Percentiles rank a stretch among this genome's conserved stretches.
Evolutionary conservation across 2,888 invertebrate species (phyloP).

Genomic region (Proisotoma minuta): DNA sequence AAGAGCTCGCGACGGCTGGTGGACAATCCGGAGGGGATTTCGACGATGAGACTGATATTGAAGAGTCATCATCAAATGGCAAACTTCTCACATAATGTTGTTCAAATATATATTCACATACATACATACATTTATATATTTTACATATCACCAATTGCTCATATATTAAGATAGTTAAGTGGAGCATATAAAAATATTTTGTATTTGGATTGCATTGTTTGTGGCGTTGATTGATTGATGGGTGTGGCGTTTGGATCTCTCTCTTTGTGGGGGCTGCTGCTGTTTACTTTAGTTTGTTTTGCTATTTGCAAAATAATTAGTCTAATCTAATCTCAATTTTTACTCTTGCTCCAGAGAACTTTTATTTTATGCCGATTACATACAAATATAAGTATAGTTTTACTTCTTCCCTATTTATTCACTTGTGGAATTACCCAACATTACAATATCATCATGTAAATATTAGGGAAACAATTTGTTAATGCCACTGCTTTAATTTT

Average conservation of each 20-base stretch:
- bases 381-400: not conserved
- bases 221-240: conserved; percentile 4
- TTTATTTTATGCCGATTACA: not conserved
- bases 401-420: conserved; percentile 1
- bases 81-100: conserved; percentile 38
- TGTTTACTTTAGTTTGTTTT: not conserved
- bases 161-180: too few species aligned
- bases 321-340: not conserved
- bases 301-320: not conserved
- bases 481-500: too few species aligned
- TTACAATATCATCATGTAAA: too few species aligned
- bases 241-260: not conserved
- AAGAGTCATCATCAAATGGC: conserved; percentile 44
- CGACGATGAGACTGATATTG: conserved; percentile 28
- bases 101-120: not conserved
- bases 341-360: not conserved
- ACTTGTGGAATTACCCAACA: too few species aligned
- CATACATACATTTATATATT: not conserved
- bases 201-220: not conserved
- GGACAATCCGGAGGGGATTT: conserved; percentile 41
- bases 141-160: too few species aligned
- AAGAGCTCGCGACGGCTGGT: conserved; percentile 44
- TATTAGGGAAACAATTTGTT: not conserved
- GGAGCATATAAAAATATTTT: not conserved
- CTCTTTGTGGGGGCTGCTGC: not conserved